Conservation (phyloP, 2,888 invertebrate genomes). For the Schrankia costaestrigalis region DNA sequence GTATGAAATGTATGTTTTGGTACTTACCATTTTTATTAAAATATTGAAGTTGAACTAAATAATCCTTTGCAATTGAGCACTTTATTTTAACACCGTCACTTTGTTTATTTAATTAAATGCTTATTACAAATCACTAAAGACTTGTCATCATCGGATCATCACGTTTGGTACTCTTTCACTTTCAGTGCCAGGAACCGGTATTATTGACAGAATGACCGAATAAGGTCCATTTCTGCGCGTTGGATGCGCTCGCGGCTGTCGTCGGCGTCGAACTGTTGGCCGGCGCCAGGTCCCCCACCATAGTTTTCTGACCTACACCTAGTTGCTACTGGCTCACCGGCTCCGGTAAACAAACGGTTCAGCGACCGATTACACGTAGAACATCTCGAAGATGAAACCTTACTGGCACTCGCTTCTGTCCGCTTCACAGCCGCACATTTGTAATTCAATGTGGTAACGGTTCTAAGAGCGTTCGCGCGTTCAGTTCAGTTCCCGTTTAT, state of each 20-base stretch:
- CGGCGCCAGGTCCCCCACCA: slow-evolving; percentile 53
- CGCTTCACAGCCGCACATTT: slow-evolving; percentile 56
- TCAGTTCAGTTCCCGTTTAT: slow-evolving; percentile 49
- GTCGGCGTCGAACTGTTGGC: slow-evolving; percentile 58
- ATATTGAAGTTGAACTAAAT: slow-evolving; percentile 30
- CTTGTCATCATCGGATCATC: slow-evolving; percentile 62
- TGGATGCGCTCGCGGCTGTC: slow-evolving; percentile 59
- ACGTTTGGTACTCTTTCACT: slow-evolving; percentile 58
- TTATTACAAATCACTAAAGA: slow-evolving; percentile 46
- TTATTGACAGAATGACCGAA: slow-evolving; percentile 40
- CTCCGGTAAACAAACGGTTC: slow-evolving; percentile 78
- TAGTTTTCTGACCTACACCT: slow-evolving; percentile 71
- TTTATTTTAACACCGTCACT: slow-evolving; percentile 62
- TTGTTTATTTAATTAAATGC: slow-evolving; percentile 24
- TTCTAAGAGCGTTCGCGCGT: slow-evolving; percentile 61
- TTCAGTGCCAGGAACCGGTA: slow-evolving; percentile 47
- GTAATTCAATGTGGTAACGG: slow-evolving; percentile 76
- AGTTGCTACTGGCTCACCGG: slow-evolving; percentile 53
- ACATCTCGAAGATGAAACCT: slow-evolving; percentile 48
- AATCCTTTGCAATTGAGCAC: slow-evolving; percentile 61
- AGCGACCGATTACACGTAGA: slow-evolving; percentile 72
- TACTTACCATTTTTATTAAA: slow-evolving; percentile 58
- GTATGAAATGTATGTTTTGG: slow-evolving; percentile 9
- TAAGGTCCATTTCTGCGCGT: slow-evolving; percentile 56
- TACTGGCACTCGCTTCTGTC: slow-evolving; percentile 42